Evolutionary conservation across 2,888 invertebrate species (phyloP), one percentile per base, ranked within the genome.

Genomic region (Orthosia gothica): DNA sequence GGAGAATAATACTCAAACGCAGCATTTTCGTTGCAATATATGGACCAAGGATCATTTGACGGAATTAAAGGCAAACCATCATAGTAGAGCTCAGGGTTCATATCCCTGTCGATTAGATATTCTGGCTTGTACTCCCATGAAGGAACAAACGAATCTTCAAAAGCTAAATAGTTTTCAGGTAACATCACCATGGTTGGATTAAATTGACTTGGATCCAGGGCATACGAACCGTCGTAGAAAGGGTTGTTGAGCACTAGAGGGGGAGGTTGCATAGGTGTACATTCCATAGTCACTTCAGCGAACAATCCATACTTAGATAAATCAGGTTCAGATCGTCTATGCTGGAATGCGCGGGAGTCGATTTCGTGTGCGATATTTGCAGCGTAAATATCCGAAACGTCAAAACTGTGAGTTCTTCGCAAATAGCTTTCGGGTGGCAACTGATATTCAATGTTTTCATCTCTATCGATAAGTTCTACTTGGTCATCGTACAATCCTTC

Each of bases 91-190:
- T 93, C 94, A 26, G 93, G 88, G 85, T 94, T 93, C 63, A 91
- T 88, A 73, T 93, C 92, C 78, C 90, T 91, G 75, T 93, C 91
- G 23, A 90, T 83, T 64, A 94, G 82, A 83, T 92, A 89, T 83
- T 95, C 94, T 52, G 95, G 93, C 86, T 94, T 95, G 79, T 94
- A 96, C 68, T 95, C 93, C 95, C 96, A 96, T 11, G 93, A 89
- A 52, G 96, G 96, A 71, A 96, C 95, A 89, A 96, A 97, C 11
- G 96, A 94, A 91, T 97, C 96, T 92, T 97, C 97, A 86, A 97
- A 96, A n/a, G 96, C 95, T 87, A 97, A 91, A 89, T 96, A 96
- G 88, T 94, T 96, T 86, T 97, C 96, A 62, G 97, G 97, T 83
- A 97, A 86, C 71, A 94, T 90, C n/a, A 96, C 92, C 89, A 95